Evolutionary conservation across 2,113 vertebrate genomes (phyloP).

Genomic region (Apeltes quadracus): DNA sequence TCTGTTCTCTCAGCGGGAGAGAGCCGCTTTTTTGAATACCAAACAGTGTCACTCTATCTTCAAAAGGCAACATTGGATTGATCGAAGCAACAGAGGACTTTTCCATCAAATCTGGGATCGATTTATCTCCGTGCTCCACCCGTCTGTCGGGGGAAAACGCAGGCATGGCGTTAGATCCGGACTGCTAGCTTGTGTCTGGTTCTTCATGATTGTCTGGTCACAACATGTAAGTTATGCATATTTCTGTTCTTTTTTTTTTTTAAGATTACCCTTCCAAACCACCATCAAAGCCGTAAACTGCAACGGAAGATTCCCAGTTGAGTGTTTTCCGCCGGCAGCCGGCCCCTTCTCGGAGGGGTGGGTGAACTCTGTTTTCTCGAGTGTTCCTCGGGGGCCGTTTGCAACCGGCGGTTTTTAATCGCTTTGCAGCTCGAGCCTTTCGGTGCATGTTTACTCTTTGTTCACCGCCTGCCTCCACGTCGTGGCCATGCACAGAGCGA

Average conservation of each 20-base stretch:
- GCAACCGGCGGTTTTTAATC: neutral
- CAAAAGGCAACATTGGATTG: slow-evolving; percentile 64
- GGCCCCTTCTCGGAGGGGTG: neutral
- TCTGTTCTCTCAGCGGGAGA: slow-evolving; percentile 48
- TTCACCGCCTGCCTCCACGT: no score
- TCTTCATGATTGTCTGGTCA: neutral
- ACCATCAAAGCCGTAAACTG: neutral
- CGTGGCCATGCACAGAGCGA: neutral
- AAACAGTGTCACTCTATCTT: slow-evolving; percentile 63
- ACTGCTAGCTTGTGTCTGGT: slow-evolving; percentile 24
- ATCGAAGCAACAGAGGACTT: slow-evolving; percentile 62
- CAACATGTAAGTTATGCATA: neutral
- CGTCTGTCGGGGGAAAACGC: slow-evolving; percentile 32
- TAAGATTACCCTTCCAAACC: neutral
- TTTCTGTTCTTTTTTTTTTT: neutral
- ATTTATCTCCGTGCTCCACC: slow-evolving; percentile 48
- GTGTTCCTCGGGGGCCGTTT: neutral
- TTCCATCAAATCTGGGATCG: slow-evolving; percentile 69
- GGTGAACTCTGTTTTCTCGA: slow-evolving; percentile 28
- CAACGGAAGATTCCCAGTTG: neutral
- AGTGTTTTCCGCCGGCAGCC: slow-evolving; percentile 21
- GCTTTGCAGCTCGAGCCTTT: neutral
- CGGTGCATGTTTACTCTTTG: neutral
- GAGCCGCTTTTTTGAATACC: slow-evolving; percentile 68
- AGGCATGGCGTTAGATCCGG: slow-evolving; percentile 30